Evolutionary conservation across 2,113 vertebrate genomes (phyloP).

Genomic region (cattle (Bos taurus)): ARS-UCD2.0 NC_037328.1:65436501-65437000

Average conservation of each 20-base stretch:
- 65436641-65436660: conserved; percentile 25
- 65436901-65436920: neutral
- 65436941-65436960: neutral
- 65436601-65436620: neutral
- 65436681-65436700: neutral
- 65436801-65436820: neutral
- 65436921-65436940: neutral
- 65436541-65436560: neutral
- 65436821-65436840: conserved; percentile 11
- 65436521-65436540: conserved; percentile 1
- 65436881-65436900: neutral
- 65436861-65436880: neutral
- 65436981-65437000: neutral
- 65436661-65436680: neutral
- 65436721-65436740: neutral
- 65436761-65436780: neutral
- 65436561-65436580: conserved; percentile 2
- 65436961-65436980: neutral
- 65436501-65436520: conserved; percentile 1
- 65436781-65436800: conserved; percentile 31
- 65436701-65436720: neutral
- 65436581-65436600: neutral
- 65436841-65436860: neutral
- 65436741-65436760: neutral
- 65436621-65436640: neutral